Conservation (phyloP, 2,113 vertebrate genomes). For the Rhynchomys soricoides region DNA sequence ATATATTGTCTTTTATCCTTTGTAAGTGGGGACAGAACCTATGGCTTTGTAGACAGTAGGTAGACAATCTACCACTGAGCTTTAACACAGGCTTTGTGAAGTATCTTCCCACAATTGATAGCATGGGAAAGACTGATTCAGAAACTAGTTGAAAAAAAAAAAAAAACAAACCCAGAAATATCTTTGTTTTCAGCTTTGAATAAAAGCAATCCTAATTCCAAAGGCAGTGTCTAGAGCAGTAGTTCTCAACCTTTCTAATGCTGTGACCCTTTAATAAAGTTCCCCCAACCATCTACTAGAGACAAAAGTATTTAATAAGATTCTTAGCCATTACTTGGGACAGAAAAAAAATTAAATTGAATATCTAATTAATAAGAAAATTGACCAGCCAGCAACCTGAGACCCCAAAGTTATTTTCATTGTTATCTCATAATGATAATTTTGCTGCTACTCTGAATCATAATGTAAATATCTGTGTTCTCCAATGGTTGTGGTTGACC, state of each 20-base stretch:
- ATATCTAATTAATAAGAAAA: conserved; percentile 1
- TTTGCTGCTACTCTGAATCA: background rate
- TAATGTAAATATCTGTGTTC: background rate
- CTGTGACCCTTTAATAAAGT: background rate
- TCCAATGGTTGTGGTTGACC: background rate
- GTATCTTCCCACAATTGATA: background rate
- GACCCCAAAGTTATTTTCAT: background rate
- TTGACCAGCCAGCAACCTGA: background rate
- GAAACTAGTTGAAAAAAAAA: background rate
- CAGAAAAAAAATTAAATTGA: background rate
- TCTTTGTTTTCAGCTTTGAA: conserved; percentile 34
- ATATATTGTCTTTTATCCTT: background rate
- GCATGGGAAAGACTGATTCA: conserved; percentile 31
- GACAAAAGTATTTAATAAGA: background rate
- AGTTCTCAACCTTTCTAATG: background rate
- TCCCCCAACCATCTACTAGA: background rate
- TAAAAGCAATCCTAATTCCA: background rate
- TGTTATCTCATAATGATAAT: background rate
- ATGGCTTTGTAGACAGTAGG: background rate
- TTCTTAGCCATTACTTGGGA: conserved; percentile 4
- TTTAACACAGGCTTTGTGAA: background rate
- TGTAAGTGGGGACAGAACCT: background rate
- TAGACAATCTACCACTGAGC: background rate
- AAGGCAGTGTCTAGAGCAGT: background rate
- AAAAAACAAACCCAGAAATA: background rate